A percentile compares a stretch with the other conserved stretches of the same genome.
Conservation (phyloP, 64 coral and sea anemone species). For the Actinia equina region DNA sequence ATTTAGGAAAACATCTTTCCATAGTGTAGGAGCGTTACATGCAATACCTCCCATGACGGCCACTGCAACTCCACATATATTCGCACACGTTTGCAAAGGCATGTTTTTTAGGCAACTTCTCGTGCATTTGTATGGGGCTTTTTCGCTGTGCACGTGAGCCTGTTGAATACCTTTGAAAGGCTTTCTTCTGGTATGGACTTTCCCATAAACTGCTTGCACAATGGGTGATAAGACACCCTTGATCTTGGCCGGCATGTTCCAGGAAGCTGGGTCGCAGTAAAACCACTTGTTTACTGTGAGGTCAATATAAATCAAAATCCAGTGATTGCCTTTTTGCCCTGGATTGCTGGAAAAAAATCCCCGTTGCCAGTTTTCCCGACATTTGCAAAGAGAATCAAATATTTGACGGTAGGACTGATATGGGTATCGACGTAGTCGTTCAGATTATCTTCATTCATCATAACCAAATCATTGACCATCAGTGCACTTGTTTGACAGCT, state of each 20-base stretch:
- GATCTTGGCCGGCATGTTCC: slow-evolving; percentile 42
- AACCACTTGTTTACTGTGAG: slow-evolving; percentile 49
- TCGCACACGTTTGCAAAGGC: slow-evolving; percentile 46
- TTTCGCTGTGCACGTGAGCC: background rate
- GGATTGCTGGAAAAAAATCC: slow-evolving; percentile 41
- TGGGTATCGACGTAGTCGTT: slow-evolving; percentile 23
- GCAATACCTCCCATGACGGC: slow-evolving; percentile 42
- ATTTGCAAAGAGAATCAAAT: background rate
- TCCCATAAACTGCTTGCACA: slow-evolving; percentile 26
- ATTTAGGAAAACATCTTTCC: background rate
- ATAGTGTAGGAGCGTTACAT: slow-evolving; percentile 24
- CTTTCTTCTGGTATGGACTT: background rate
- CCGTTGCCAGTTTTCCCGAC: slow-evolving; percentile 18
- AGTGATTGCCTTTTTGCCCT: slow-evolving; percentile 34
- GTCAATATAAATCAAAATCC: slow-evolving; percentile 55
- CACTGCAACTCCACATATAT: slow-evolving; percentile 43
- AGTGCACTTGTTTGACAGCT: slow-evolving; percentile 17
- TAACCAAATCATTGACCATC: slow-evolving; percentile 30
- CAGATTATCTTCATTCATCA: slow-evolving; percentile 27
- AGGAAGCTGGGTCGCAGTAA: slow-evolving; percentile 58
- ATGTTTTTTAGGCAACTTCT: slow-evolving; percentile 23
- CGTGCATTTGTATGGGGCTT: slow-evolving; percentile 2
- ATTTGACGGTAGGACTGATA: slow-evolving; percentile 32
- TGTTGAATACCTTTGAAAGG: slow-evolving; percentile 17
- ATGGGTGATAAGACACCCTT: slow-evolving; percentile 23